Conservation (phyloP, 2,113 vertebrate genomes). For the Mirza zaza region DNA sequence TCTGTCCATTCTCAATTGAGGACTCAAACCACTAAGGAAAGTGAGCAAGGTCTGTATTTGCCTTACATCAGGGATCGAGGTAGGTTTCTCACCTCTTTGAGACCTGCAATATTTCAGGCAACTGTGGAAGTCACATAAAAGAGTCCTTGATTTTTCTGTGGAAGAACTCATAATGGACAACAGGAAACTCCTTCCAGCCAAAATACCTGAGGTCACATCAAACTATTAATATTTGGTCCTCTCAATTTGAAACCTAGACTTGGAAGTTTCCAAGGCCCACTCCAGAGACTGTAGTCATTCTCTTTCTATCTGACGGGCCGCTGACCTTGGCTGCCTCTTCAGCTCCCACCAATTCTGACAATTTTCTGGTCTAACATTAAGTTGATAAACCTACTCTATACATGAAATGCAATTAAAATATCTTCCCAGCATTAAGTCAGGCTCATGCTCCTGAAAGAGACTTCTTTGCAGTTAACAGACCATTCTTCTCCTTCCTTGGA, state of each 20-base stretch:
- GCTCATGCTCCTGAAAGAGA: no score
- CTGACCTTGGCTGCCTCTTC: background rate
- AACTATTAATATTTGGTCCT: background rate
- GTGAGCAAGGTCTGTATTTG: background rate
- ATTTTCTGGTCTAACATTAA: background rate
- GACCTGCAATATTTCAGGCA: background rate
- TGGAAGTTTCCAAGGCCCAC: no score
- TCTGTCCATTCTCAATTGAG: background rate
- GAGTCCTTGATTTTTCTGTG: background rate
- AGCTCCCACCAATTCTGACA: background rate
- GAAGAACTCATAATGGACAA: background rate
- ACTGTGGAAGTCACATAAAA: background rate
- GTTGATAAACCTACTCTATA: background rate
- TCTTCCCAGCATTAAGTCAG: background rate
- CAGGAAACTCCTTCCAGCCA: rapidly evolving
- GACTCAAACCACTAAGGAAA: background rate
- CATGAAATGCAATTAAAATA: background rate
- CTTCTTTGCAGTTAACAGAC: background rate
- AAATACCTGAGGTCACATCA: background rate
- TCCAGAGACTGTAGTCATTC: rapidly evolving
- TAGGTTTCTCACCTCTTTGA: background rate
- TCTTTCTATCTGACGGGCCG: background rate
- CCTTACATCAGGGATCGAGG: background rate
- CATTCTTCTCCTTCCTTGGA: background rate
- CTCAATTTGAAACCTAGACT: background rate